Conservation (phyloP, 2,888 invertebrate genomes). For the Ischnus inquisitorius region DNA sequence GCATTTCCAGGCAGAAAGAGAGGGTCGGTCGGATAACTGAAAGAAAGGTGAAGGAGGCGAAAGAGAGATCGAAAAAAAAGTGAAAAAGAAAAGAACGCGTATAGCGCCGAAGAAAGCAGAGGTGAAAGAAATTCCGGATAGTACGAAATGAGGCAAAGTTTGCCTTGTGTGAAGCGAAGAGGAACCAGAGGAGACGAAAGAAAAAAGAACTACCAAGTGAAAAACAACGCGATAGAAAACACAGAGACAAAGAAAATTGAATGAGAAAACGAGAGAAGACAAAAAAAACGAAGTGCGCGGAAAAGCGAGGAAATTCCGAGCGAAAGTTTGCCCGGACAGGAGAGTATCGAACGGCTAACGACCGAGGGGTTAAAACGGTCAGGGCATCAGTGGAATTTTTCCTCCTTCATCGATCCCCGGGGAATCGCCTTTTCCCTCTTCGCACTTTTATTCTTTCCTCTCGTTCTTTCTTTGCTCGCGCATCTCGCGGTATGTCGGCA, state of each 20-base stretch:
- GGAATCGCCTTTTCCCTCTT: slow-evolving; percentile 20
- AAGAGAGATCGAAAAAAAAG: slow-evolving; percentile 10
- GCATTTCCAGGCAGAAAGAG: slow-evolving; percentile 23
- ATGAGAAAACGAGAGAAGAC: slow-evolving; percentile 12
- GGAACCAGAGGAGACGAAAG: slow-evolving; percentile 6
- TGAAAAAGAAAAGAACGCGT: slow-evolving; percentile 27
- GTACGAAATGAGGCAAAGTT: slow-evolving; percentile 46
- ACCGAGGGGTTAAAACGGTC: slow-evolving; percentile 41
- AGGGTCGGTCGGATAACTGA: slow-evolving; percentile 12
- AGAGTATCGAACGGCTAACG: slow-evolving; percentile 41
- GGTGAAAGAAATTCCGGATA: slow-evolving; percentile 40
- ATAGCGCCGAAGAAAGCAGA: slow-evolving; percentile 5
- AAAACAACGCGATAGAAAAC: slow-evolving; percentile 15
- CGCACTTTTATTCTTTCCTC: slow-evolving; percentile 19
- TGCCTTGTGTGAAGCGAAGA: slow-evolving; percentile 14
- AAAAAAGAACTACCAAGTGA: slow-evolving; percentile 17
- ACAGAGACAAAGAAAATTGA: slow-evolving; percentile 27
- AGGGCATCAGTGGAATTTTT: slow-evolving; percentile 45
- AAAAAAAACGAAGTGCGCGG: slow-evolving; percentile 21
- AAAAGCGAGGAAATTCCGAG: slow-evolving; percentile 45
- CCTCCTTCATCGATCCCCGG: slow-evolving; percentile 48
- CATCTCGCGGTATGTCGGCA: slow-evolving; percentile 8
- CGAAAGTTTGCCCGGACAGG: slow-evolving; percentile 30
- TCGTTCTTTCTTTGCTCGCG: slow-evolving; percentile 15
- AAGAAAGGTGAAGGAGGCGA: not conserved